phyloP scores from a whole-genome alignment of 2,888 invertebrate species.

The Rhogogaster chlorosoma region DNA sequence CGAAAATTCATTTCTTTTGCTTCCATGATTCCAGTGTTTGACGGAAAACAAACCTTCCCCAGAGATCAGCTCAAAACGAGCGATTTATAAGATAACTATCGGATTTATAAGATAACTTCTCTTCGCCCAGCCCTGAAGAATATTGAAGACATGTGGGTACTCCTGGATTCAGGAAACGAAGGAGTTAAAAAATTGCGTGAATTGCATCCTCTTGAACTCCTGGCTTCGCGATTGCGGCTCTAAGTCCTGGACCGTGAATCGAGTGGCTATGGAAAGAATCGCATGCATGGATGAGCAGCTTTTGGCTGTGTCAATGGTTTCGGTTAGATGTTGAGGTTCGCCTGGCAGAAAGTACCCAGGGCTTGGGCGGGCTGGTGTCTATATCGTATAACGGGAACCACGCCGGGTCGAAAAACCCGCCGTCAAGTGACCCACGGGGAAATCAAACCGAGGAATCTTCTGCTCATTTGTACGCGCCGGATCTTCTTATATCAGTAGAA shows the following conservation, averaged over 20 bases:
- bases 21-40: no score
- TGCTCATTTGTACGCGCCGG: slow-evolving; percentile 59
- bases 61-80: no score
- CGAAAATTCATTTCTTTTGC: neutral
- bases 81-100: no score
- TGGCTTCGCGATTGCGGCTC: neutral
- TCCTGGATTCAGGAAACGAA: no score
- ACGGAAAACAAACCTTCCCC: no score
- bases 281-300: slow-evolving; percentile 37
- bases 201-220: neutral
- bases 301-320: slow-evolving; percentile 21
- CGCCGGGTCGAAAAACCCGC: slow-evolving; percentile 44
- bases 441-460: slow-evolving; percentile 58
- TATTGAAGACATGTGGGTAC: no score
- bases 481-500: slow-evolving; percentile 55
- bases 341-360: slow-evolving; percentile 8
- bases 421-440: slow-evolving; percentile 62
- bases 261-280: neutral
- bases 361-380: neutral
- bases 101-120: no score
- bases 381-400: slow-evolving; percentile 13
- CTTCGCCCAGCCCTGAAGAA: no score
- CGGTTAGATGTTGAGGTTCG: neutral
- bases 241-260: neutral
- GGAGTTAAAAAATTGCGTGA: neutral